Evolutionary conservation across 2,888 invertebrate species (phyloP).

Genomic region (Blomia tropicalis): DNA sequence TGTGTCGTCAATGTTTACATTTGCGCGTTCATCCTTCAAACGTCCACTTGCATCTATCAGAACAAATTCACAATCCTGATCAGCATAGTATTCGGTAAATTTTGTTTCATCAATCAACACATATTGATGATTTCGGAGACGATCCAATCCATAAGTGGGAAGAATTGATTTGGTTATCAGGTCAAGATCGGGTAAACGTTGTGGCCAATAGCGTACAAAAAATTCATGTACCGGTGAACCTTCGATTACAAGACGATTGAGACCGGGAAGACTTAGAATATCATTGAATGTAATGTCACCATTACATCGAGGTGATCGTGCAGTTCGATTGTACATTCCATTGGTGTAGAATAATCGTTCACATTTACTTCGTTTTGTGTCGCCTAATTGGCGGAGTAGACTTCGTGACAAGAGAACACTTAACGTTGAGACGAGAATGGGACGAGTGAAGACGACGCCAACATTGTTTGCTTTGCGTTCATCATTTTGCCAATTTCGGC

Average conservation of each 20-base stretch:
- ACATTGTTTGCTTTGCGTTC: not conserved
- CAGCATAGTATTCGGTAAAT: slow-evolving; percentile 4
- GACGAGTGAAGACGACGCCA: not conserved
- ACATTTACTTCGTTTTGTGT: not conserved
- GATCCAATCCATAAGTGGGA: not conserved
- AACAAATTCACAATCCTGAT: not conserved
- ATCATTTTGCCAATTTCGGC: slow-evolving; percentile 1
- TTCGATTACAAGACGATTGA: not conserved
- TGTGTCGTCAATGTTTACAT: not conserved
- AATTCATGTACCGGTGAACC: not conserved
- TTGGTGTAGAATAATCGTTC: not conserved
- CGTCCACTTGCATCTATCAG: not conserved
- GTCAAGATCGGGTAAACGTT: not conserved
- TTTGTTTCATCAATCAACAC: slow-evolving; percentile 15
- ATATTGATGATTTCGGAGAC: not conserved
- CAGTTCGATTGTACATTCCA: not conserved
- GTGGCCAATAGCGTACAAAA: not conserved
- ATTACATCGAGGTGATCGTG: not conserved
- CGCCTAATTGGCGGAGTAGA: not conserved
- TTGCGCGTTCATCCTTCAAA: not conserved
- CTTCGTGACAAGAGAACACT: not conserved
- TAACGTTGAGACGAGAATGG: not conserved
- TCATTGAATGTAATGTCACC: not conserved
- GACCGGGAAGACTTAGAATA: not conserved
- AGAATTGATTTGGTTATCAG: not conserved